Evolutionary conservation across 2,113 vertebrate species (phyloP), one percentile per base, ranked within the genome.

Genomic region (Columbina picui): DNA sequence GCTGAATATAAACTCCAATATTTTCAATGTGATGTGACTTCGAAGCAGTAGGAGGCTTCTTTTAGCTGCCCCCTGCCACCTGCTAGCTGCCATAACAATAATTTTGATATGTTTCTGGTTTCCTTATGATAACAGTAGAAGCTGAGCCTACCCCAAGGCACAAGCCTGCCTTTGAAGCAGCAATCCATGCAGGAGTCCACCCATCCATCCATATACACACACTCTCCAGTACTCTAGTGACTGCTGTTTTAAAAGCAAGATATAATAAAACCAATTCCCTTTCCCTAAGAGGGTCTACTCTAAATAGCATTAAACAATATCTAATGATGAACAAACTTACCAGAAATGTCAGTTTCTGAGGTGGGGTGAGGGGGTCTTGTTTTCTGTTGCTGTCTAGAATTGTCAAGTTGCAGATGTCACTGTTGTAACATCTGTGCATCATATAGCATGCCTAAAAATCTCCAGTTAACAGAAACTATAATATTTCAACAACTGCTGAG

Each of bases 141-240:
- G 27, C 57, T 59, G 57, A 59, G 65, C 41, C 36, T 86, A 70
- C 47, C 64, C 61, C 70, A 41, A 79, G 65, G 87, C 50, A 45
- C 39, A 65, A 86, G 71, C 10, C 47, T 86, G 47, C 41, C 76
- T 86, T 75, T 86, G 70, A 94, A 89, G 61, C 32, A 65, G 23
- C 27, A 64, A 47, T 56, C 45, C 30, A 19, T 64, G 50, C 70
- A 83, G 77, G 50, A 83, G 36, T 68, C 57, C 15, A 10, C 47
- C 36, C n/a, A 23, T 36, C 23, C 32, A 60, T 34, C 45, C 55
- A 21, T 3, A 41, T 7, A 30, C 2, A 10, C 25, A 45, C 7
- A 3, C 12, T 21, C 38, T 52, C 45, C 34, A 43, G 29, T 34
- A 55, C 5, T 0, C 15, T 38, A 56, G 22, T 69, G 29, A 34